A percentile compares a stretch with the other conserved stretches of the same genome.
Evolutionary conservation across 2,797 vertebrate species (phyloP).

Genomic region (Arrhamphus sclerolepis): DNA sequence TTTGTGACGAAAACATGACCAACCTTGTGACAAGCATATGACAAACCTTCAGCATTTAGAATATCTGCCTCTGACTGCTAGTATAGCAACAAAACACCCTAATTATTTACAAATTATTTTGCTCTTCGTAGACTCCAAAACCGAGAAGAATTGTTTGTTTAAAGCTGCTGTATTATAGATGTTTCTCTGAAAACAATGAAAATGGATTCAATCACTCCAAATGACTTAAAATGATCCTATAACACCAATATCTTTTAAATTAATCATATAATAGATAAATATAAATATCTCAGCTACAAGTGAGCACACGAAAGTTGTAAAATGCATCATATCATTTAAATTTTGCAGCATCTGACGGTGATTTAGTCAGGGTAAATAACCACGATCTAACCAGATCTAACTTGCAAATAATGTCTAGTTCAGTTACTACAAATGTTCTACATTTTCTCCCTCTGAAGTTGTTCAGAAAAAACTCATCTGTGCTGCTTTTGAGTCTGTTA

Average conservation of each 20-base stretch:
- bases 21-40: too few species aligned
- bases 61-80: too few species aligned
- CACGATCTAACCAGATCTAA: slow-evolving; percentile 14
- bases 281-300: background rate
- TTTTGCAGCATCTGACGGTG: background rate
- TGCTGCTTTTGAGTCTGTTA: slow-evolving; percentile 34
- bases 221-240: too few species aligned
- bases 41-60: too few species aligned
- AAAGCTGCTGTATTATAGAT: too few species aligned
- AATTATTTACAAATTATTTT: too few species aligned
- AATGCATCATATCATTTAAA: slow-evolving; percentile 1
- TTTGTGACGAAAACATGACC: slow-evolving; percentile 34
- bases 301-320: background rate
- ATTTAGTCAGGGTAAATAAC: slow-evolving; percentile 3
- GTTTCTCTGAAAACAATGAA: too few species aligned
- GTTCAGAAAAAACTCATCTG: slow-evolving; percentile 37
- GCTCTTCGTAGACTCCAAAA: too few species aligned
- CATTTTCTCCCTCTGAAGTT: slow-evolving; percentile 23
- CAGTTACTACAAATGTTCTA: slow-evolving; percentile 32
- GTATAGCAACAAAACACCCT: too few species aligned
- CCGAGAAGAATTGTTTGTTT: too few species aligned
- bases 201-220: too few species aligned
- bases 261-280: background rate
- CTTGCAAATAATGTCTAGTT: slow-evolving; percentile 1
- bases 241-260: background rate